Base-by-base conservation (phyloP, 2,888 invertebrate species). In the Limnephilus marmoratus region DNA sequence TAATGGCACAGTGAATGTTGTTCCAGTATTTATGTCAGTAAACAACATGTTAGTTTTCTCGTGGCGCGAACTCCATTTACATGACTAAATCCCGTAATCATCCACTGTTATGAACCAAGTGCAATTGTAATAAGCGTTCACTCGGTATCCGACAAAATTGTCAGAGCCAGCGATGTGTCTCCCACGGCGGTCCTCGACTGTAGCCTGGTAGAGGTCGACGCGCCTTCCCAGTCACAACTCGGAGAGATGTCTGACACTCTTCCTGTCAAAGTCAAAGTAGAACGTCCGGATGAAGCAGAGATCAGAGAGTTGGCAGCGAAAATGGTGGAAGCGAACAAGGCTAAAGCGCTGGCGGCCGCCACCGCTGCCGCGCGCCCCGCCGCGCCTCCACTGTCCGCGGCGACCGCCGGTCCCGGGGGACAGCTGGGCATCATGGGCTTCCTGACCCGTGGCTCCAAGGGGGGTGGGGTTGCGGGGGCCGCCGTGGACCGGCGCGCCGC, bases 231-330 rank as follows among this genome's bases (percentile, higher is more conserved):
- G 96, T 45, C 68, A 82, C 82, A 81, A 80, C 87, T 68, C 90
- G 68, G 90, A 93, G 93, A 88, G 68, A 93, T 93, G 93, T 91
- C 93, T 90, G 93, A 91, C 87, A 31, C 91, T 85, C 87, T 90
- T 49, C 81, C 5, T 95, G 96, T 97, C 94, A 96, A 96, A 94
- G 97, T 98, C 94, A 98, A 98, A 95, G 97, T 97, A 94, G 98
- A 98, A 95, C 96, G 97, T 95, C 97, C 97, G 94, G 98, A 98
- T 96, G 98, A 98, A 95, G 98, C 98, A 94, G 98, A 98, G 96
- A 98, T 98, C 95, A 96, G 97, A 94, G 98, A 98, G 95, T 95
- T 98, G 96, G 98, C 98, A 94, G 98, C 98, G 94, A 98, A 98
- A 96, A 97, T 98, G 97, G 97, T 97, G 95, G 98, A 98, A 96